These are phyloP conservation scores for Candidula unifasciata DNA, from an alignment of 2,888 invertebrate genomes.

Conservation along the genomic window DNA sequence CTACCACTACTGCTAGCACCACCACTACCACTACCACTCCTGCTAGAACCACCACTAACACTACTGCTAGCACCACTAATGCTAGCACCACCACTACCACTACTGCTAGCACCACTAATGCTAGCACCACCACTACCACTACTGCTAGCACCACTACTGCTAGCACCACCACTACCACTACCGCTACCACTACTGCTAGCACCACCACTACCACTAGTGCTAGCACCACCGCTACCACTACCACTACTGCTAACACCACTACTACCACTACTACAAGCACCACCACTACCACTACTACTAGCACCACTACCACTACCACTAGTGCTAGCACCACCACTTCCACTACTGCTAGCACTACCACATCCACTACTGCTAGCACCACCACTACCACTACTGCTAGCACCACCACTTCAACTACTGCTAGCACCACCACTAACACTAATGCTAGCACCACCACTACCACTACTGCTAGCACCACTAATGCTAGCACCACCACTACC, in stretches of 20 bases:
- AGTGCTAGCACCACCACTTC: no score
- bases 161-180: constrained; percentile 18
- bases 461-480: constrained; percentile 33
- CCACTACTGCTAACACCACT: not conserved
- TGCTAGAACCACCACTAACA: constrained; percentile 27
- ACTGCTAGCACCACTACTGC: constrained; percentile 13
- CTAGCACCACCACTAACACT: constrained; percentile 29
- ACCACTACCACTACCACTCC: constrained; percentile 33
- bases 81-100: constrained; percentile 31
- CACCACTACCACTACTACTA: no score
- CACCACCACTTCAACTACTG: constrained; percentile 31
- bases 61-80: constrained; percentile 35
- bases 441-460: constrained; percentile 28
- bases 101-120: constrained; percentile 31
- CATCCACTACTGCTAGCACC: constrained; percentile 31
- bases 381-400: constrained; percentile 29
- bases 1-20: constrained; percentile 31
- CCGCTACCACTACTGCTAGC: constrained; percentile 15
- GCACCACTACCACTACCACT: no score
- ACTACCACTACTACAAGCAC: not conserved
- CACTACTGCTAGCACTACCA: constrained; percentile 36
- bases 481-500: constrained; percentile 27
- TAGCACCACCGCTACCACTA: not conserved
- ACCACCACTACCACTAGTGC: not conserved
- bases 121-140: constrained; percentile 34